Percentiles rank a stretch among this genome's conserved stretches.
Conservation (phyloP, 37 sponge, comb jelly and placozoan species). For the Cladorhizidae sp. region DNA sequence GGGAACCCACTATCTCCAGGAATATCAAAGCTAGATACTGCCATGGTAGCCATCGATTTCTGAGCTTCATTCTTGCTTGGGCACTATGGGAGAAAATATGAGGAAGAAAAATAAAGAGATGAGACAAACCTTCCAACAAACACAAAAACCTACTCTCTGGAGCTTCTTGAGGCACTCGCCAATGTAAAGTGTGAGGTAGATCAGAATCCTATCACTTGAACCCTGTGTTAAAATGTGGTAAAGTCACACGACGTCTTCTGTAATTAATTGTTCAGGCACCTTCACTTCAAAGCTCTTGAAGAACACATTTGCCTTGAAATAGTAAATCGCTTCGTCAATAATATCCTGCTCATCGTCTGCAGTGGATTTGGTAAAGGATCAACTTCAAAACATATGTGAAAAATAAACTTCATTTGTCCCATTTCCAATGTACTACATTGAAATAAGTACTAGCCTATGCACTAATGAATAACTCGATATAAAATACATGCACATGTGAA, state of each 20-base stretch:
- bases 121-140: not conserved
- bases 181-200: conserved; percentile 95
- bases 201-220: conserved; percentile 86
- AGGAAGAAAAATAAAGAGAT: not conserved
- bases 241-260: not conserved
- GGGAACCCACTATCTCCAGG: conserved; percentile 96
- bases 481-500: no score
- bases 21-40: conserved; percentile 85
- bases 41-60: conserved; percentile 90
- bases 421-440: no score
- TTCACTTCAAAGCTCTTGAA: conserved; percentile 99
- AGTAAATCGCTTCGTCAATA: conserved; percentile 94
- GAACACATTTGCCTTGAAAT: conserved; percentile 98
- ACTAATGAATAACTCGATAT: no score
- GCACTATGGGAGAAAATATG: conserved; percentile 37
- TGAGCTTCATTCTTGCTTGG: conserved; percentile 80
- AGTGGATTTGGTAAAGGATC: conserved; percentile 2
- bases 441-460: no score
- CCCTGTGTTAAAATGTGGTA: conserved; percentile 48
- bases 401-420: no score
- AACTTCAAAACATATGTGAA: no score
- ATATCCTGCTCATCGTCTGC: conserved; percentile 83
- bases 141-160: conserved; percentile 58
- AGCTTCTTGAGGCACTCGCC: conserved; percentile 98
- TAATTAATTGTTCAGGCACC: conserved; percentile 37